Conservation (phyloP, 2,113 vertebrate species). For the Platysteira castanea region DNA sequence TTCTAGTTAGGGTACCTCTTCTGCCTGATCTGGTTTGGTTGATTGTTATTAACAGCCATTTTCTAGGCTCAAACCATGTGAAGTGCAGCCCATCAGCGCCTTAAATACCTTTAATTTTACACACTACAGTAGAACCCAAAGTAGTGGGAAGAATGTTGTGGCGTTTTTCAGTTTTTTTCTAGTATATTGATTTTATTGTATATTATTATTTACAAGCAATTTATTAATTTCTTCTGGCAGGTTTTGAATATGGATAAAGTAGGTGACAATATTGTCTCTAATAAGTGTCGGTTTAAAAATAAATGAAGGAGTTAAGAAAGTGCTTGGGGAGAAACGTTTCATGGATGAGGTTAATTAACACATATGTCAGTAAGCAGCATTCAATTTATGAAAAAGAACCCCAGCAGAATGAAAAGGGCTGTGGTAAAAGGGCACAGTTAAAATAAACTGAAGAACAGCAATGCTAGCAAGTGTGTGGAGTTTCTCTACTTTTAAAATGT, state of each 20-base stretch:
- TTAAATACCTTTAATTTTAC: background rate
- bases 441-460: background rate
- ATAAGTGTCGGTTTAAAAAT: background rate
- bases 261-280: background rate
- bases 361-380: background rate
- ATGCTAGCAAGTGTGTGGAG: background rate
- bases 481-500: background rate
- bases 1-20: background rate
- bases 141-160: background rate
- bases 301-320: background rate
- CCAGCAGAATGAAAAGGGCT: background rate
- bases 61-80: background rate
- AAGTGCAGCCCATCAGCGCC: background rate
- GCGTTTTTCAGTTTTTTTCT: background rate
- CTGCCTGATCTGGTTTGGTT: background rate
- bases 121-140: background rate
- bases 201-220: background rate
- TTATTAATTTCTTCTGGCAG: background rate
- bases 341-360: conserved; percentile 8
- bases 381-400: background rate
- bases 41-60: background rate
- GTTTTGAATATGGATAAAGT: background rate
- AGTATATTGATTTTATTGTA: background rate
- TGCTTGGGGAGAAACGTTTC: background rate
- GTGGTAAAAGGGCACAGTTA: background rate